These are phyloP conservation scores for Geotrupes spiniger DNA, from an alignment of 2,888 invertebrate genomes.

Conservation along the genomic window DNA sequence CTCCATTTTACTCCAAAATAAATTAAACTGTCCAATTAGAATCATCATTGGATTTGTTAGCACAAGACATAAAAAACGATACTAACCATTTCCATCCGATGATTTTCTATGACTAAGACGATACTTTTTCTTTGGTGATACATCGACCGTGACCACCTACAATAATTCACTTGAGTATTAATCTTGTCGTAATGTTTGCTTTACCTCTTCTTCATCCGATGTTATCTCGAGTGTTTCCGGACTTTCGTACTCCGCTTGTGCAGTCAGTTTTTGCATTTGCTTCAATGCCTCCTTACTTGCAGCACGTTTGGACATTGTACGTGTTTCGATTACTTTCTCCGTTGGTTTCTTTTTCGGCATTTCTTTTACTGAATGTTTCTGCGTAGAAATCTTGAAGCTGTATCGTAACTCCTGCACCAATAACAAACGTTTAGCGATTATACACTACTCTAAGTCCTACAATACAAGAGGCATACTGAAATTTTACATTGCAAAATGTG, in stretches of 20 bases:
- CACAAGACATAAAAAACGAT: neutral
- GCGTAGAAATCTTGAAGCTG: no score
- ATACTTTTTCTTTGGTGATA: conserved; percentile 46
- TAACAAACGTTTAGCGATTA: no score
- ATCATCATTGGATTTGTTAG: neutral
- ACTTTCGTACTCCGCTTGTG: conserved; percentile 47
- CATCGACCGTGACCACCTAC: conserved; percentile 36
- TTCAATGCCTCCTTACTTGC: conserved; percentile 48
- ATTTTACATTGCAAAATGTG: no score
- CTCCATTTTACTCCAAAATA: neutral
- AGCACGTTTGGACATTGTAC: conserved; percentile 39
- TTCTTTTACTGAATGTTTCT: conserved; percentile 13
- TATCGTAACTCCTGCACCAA: no score
- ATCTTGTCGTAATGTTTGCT: conserved; percentile 4
- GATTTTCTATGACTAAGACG: conserved; percentile 44
- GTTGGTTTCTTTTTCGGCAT: conserved; percentile 38
- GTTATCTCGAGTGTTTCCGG: conserved; percentile 52
- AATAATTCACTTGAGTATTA: no score
- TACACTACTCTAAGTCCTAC: no score
- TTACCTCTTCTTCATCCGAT: conserved; percentile 41
- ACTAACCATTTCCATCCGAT: conserved; percentile 42
- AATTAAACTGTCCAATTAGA: neutral
- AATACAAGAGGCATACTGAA: no score
- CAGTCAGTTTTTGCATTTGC: conserved; percentile 44
- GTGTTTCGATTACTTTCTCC: conserved; percentile 23